Percentiles rank a stretch among this genome's conserved stretches.
Conservation (phyloP, 2,888 invertebrate species). For the Platycheirus albimanus region DNA sequence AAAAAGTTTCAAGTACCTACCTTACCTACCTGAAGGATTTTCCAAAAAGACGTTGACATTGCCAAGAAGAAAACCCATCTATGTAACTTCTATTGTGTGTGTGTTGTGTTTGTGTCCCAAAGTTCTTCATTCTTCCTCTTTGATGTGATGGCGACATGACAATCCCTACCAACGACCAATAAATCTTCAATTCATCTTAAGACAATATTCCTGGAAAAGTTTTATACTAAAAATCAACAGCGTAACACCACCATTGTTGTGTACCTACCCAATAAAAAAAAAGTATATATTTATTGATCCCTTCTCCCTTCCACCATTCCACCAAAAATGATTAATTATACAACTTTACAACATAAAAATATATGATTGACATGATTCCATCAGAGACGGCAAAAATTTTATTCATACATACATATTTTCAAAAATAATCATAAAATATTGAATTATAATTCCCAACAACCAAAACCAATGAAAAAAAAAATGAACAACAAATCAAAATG, state of each 20-base stretch:
- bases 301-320: not conserved
- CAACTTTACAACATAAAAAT: slow-evolving; percentile 43
- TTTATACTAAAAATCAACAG: slow-evolving; percentile 16
- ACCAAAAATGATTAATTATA: slow-evolving; percentile 60
- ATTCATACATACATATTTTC: slow-evolving; percentile 2
- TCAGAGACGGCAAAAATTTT: slow-evolving; percentile 26
- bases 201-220: slow-evolving; percentile 11
- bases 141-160: not conserved
- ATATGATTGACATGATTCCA: slow-evolving; percentile 67
- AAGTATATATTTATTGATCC: too few species aligned
- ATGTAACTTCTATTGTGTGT: not conserved
- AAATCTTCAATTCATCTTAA: slow-evolving; percentile 4
- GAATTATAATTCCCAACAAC: not conserved
- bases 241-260: slow-evolving; percentile 5
- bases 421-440: slow-evolving; percentile 17
- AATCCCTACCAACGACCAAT: not conserved
- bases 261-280: not conserved
- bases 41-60: not conserved
- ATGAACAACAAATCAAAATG: slow-evolving; percentile 22
- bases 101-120: not conserved
- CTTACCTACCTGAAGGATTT: not conserved
- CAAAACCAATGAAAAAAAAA: not conserved
- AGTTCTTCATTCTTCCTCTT: not conserved
- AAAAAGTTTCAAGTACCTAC: not conserved
- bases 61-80: not conserved